Percentiles rank a stretch among this genome's conserved stretches.
phyloP scores from a whole-genome alignment of 2,797 vertebrate genomes.

The Emydoidea blandingii region DNA sequence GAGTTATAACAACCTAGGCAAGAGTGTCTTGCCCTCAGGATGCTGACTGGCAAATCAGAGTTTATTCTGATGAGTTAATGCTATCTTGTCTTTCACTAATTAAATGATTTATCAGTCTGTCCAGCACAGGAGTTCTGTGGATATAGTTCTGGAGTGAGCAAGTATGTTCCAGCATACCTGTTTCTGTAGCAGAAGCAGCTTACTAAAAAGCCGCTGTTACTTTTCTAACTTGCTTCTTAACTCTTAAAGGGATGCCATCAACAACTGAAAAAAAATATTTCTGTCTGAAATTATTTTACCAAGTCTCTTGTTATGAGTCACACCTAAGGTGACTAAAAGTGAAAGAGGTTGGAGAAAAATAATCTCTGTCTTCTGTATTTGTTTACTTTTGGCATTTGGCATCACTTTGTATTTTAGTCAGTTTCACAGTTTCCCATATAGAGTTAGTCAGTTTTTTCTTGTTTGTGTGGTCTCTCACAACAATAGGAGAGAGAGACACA shows the following conservation, averaged over 20 bases:
- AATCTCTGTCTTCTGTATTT: neutral
- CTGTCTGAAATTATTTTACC: constrained; percentile 10
- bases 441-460: neutral
- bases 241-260: constrained; percentile 29
- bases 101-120: constrained; percentile 20
- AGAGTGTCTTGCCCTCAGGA: neutral
- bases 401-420: neutral
- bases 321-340: neutral
- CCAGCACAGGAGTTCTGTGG: neutral
- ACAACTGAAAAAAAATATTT: constrained; percentile 21
- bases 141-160: neutral
- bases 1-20: neutral
- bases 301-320: neutral
- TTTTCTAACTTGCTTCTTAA: constrained; percentile 49
- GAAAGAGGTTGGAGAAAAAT: constrained; percentile 30
- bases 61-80: neutral
- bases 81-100: neutral
- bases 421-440: neutral
- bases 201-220: constrained; percentile 43
- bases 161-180: neutral
- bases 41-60: neutral
- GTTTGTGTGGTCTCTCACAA: neutral
- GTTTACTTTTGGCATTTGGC: neutral
- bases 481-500: neutral
- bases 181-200: constrained; percentile 30